These are phyloP conservation scores for Diadophis punctatus DNA, from an alignment of 2,113 vertebrate species.

Conservation along the genomic window DNA sequence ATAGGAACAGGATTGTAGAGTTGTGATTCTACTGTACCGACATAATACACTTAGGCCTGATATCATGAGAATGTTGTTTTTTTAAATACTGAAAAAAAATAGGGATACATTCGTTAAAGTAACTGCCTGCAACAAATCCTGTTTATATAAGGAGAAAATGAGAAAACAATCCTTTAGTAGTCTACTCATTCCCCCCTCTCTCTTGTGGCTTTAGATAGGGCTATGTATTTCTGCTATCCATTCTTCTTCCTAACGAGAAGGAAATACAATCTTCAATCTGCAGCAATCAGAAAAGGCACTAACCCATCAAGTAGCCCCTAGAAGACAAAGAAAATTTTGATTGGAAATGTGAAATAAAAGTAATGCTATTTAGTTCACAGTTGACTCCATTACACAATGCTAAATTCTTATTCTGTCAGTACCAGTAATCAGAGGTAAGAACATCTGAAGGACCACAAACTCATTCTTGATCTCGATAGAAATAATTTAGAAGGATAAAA, in stretches of 20 bases:
- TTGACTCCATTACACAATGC: not conserved
- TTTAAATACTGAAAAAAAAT: conserved; percentile 19
- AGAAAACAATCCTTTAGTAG: conserved; percentile 3
- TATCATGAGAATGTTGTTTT: not conserved
- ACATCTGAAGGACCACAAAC: not conserved
- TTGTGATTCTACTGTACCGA: not conserved
- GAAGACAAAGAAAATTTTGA: conserved; percentile 39
- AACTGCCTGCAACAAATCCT: conserved; percentile 27
- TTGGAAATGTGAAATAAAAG: not conserved
- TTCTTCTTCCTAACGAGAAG: conserved; percentile 45
- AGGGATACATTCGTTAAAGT: conserved; percentile 25
- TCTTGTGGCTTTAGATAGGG: conserved; percentile 8
- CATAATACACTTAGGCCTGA: conserved; percentile 1
- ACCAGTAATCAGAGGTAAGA: not conserved
- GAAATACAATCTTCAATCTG: conserved; percentile 38
- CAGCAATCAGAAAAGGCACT: conserved; percentile 47
- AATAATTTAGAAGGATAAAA: not conserved
- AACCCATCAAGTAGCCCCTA: conserved; percentile 97
- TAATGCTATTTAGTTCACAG: not conserved
- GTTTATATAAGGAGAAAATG: conserved; percentile 32
- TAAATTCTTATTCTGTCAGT: not conserved
- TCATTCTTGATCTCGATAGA: not conserved
- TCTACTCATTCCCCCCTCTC: conserved; percentile 19
- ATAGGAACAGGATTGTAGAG: conserved; percentile 13
- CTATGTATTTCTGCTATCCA: conserved; percentile 17